Conservation (phyloP, 2,888 invertebrate species). For the Villa cingulata region DNA sequence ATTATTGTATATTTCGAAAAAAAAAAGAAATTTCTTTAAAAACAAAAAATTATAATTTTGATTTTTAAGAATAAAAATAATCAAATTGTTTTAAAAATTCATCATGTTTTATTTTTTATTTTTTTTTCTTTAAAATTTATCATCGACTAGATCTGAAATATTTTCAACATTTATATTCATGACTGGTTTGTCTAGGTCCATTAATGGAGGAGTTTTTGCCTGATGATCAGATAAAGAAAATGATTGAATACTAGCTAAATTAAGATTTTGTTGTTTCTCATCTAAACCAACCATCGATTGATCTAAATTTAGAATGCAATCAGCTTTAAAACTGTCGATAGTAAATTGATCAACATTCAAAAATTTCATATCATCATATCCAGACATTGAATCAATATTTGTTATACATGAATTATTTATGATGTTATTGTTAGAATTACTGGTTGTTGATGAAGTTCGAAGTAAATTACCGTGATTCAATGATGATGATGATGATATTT, state of each 20-base stretch:
- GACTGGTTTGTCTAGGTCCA: slow-evolving; percentile 33
- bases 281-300: slow-evolving; percentile 27
- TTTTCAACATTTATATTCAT: slow-evolving; percentile 29
- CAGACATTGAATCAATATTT: slow-evolving; percentile 29
- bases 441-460: slow-evolving; percentile 2
- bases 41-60: too few relatives aligned
- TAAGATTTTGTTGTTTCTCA: slow-evolving; percentile 18
- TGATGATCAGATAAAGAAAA: slow-evolving; percentile 19
- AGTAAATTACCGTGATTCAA: slow-evolving; percentile 3
- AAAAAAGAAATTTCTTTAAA: too few relatives aligned
- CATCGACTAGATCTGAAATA: slow-evolving; percentile 25
- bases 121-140: slow-evolving; percentile 3
- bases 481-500: slow-evolving; percentile 7
- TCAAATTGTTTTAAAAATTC: too few relatives aligned
- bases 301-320: slow-evolving; percentile 35
- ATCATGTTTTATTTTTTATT: too few relatives aligned
- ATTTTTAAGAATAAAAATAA: too few relatives aligned
- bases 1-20: too few relatives aligned
- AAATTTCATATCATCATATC: slow-evolving; percentile 36
- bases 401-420: slow-evolving; percentile 7
- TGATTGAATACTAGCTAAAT: slow-evolving; percentile 18
- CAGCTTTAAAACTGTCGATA: slow-evolving; percentile 35
- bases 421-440: background rate
- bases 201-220: slow-evolving; percentile 27
- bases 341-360: slow-evolving; percentile 36